Evolutionary conservation across 2,888 invertebrate species (phyloP).

Genomic region (Rapana venosa): DNA sequence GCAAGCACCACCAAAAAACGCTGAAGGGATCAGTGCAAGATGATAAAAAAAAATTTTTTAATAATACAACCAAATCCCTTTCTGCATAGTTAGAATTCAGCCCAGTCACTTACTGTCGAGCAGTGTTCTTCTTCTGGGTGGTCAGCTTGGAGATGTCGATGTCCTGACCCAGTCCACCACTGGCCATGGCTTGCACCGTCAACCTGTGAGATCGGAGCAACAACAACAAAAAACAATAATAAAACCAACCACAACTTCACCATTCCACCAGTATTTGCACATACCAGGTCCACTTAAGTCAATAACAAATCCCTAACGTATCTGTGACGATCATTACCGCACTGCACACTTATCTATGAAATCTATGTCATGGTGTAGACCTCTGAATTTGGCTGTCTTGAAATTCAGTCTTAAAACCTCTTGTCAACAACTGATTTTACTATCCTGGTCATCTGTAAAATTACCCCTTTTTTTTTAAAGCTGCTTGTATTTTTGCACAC

Average conservation of each 20-base stretch:
- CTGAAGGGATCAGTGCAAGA: too few species aligned
- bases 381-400: not conserved
- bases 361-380: not conserved
- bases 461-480: too few species aligned
- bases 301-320: too few species aligned
- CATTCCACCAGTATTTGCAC: too few species aligned
- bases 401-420: not conserved
- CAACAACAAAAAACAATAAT: not conserved
- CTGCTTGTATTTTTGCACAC: too few species aligned
- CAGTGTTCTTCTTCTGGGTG: constrained; percentile 44
- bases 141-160: constrained; percentile 52
- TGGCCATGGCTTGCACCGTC: constrained; percentile 51
- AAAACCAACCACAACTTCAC: too few species aligned
- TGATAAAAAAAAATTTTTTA: too few species aligned
- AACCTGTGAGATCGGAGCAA: constrained; percentile 32
- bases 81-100: not conserved
- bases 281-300: too few species aligned
- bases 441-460: not conserved
- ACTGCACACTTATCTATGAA: not conserved
- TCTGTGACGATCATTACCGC: not conserved
- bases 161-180: constrained; percentile 46
- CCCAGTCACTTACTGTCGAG: constrained; percentile 40
- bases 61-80: too few species aligned
- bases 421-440: not conserved
- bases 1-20: too few species aligned